Base-by-base conservation (phyloP, 92 coral and sea anemone species). In the Epizoanthus illoricatus region DNA sequence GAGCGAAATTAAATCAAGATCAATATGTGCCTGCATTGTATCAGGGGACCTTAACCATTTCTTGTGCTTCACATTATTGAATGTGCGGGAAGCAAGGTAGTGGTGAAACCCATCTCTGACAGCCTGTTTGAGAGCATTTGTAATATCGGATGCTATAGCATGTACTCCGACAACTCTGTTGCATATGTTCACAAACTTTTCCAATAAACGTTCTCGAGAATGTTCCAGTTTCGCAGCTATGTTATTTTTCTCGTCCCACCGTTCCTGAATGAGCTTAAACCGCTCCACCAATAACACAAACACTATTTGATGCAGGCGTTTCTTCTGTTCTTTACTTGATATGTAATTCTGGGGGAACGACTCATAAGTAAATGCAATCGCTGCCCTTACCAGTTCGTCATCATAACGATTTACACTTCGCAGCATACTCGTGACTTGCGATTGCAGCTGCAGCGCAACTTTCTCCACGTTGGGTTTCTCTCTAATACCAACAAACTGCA, bases 311-410 rank as follows among this genome's bases (percentile, higher is more conserved):
- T 73, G 78, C 19, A 73, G 62, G 2, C 17, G 43, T 21, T 73
- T 52, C 55, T 52, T 73, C 41, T 73, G 40, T 9, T 17, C 8
- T 18, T 73, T 73, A 12, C 9, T 52, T 21, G 78, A 73, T 20
- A 73, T 54, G 2, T 40, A 4, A 23, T 52, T 10, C 16, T 52
- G 11, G 21, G 54, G n/a, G 45, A 73, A 49, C 13, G 78, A 41
- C 28, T 73, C 63, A 21, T 73, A 11, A 7, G 78, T 73, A n/a
- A 19, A 73, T 40, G 13, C 23, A 40, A 73, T 73, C 16, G 78
- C 78, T 20, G 54, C 64, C 45, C 60, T 49, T 20, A 73, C 78
- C 54, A 59, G n/a, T 20, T 73, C 40, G 33, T 40, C 78, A 61
- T 73, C 55, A 23, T 73, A 73, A 17, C 78, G 59, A 49, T 52